Evolutionary conservation across 2,113 vertebrate genomes (phyloP).

Genomic region (Hippopotamus amphibius): DNA sequence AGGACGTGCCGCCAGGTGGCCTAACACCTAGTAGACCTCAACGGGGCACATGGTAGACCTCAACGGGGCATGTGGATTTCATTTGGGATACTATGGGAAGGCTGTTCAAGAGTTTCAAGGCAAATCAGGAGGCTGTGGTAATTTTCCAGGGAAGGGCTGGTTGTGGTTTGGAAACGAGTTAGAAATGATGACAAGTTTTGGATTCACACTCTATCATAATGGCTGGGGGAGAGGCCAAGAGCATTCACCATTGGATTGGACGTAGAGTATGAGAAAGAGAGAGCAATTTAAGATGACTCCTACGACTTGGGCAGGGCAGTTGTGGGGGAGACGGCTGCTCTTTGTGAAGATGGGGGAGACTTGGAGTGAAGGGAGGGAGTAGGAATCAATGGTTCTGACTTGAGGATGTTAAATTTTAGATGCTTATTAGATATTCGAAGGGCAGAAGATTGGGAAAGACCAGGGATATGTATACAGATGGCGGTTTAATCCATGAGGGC

Average conservation of each 20-base stretch:
- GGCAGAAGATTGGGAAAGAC: background rate
- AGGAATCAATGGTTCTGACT: background rate
- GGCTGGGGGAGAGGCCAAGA: background rate
- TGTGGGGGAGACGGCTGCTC: background rate
- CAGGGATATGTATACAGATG: accelerated
- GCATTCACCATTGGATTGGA: background rate
- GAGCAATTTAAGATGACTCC: background rate
- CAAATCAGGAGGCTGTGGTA: background rate
- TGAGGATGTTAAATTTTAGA: background rate
- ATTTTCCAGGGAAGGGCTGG: background rate
- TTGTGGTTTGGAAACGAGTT: background rate
- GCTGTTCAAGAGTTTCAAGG: background rate
- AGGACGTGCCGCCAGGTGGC: background rate
- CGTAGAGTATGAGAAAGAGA: background rate
- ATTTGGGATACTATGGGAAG: accelerated
- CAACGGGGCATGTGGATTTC: background rate
- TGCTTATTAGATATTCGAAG: background rate
- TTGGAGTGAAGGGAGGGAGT: background rate
- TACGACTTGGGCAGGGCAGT: background rate
- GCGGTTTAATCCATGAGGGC: background rate
- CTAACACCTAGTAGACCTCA: background rate
- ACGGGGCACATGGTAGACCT: no score
- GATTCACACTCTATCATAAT: background rate
- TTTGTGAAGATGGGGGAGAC: background rate
- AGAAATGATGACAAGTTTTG: background rate